Evolutionary conservation across 2,888 invertebrate genomes (phyloP).

Genomic region (Cenopis cana): DNA sequence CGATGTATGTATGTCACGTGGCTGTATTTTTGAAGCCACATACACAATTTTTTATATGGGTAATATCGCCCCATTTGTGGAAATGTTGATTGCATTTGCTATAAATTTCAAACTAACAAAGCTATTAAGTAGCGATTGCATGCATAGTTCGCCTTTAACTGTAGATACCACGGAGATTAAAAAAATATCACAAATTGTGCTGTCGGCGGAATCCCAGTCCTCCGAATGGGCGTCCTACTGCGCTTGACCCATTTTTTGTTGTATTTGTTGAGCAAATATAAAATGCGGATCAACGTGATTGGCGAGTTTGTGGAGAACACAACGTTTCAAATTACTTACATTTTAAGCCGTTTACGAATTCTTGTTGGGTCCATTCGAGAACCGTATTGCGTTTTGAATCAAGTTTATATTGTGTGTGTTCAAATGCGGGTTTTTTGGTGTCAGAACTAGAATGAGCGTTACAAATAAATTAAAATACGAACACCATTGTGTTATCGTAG

Average conservation of each 20-base stretch:
- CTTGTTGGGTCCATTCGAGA: neutral
- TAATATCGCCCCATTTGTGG: too few relatives aligned
- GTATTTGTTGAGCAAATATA: conserved; percentile 3
- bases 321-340: neutral
- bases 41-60: too few relatives aligned
- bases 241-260: neutral
- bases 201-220: neutral
- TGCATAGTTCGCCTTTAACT: too few relatives aligned
- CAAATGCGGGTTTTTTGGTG: neutral
- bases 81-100: neutral
- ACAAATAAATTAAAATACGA: too few relatives aligned
- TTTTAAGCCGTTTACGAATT: neutral
- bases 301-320: conserved; percentile 1
- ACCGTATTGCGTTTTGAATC: neutral
- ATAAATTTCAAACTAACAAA: too few relatives aligned
- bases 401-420: neutral
- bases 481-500: too few relatives aligned
- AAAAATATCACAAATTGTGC: neutral
- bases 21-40: neutral
- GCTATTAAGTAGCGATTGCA: too few relatives aligned
- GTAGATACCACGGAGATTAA: neutral
- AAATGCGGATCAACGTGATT: neutral
- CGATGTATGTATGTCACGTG: too few relatives aligned
- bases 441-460: too few relatives aligned
- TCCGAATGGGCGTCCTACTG: neutral